Evolutionary conservation across 2,797 vertebrate species (phyloP).

Genomic region (Rhodeus uyekii): DNA sequence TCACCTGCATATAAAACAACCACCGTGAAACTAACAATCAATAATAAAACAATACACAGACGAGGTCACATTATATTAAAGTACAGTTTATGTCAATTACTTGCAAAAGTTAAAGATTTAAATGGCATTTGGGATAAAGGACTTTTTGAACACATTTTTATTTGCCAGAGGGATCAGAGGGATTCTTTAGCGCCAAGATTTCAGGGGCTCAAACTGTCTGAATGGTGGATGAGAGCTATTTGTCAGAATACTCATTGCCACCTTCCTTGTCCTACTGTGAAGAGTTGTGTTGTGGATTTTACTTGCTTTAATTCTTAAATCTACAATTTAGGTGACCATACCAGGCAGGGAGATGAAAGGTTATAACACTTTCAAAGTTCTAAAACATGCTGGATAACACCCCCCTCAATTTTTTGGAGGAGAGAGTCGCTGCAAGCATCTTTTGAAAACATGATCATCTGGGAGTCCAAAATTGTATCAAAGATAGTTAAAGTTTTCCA

Average conservation of each 20-base stretch:
- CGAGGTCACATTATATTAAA: background rate
- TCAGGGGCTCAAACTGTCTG: background rate
- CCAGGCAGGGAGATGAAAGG: background rate
- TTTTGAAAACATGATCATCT: background rate
- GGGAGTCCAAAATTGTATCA: too few relatives aligned
- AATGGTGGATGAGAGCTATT: background rate
- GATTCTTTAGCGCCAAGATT: background rate
- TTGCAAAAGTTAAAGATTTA: background rate
- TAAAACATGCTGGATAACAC: background rate
- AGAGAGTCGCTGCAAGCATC: background rate
- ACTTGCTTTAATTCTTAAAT: background rate
- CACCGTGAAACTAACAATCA: background rate
- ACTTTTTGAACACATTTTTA: background rate
- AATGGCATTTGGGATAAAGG: background rate
- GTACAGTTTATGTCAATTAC: background rate
- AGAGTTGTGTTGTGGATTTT: background rate
- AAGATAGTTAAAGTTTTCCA: too few relatives aligned
- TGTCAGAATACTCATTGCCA: background rate
- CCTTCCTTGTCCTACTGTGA: background rate
- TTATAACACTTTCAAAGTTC: background rate
- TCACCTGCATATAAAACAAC: background rate
- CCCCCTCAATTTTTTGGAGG: background rate
- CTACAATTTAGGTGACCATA: background rate
- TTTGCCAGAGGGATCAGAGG: background rate
- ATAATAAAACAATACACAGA: background rate